Base-by-base conservation (phyloP, 2,113 vertebrate genomes). In the Ophiodon elongatus region DNA sequence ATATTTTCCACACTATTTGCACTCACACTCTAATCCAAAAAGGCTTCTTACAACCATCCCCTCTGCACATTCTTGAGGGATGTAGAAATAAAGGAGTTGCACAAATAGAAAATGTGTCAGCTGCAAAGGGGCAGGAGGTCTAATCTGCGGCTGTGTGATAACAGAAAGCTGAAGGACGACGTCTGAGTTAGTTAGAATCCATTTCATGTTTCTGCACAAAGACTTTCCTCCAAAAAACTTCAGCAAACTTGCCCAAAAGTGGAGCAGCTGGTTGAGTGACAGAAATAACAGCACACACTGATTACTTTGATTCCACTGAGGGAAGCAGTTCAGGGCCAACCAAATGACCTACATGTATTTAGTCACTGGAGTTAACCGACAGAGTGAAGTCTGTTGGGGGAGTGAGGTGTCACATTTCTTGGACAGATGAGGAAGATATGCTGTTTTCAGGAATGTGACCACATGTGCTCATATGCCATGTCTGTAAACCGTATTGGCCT, bases 61-160 rank as follows among this genome's bases (percentile, higher is more conserved):
- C 31, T 65, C 33, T 45, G 71, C 70, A 75, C 14, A 2, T 11
- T 54, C 57, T n/a, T 60, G 21, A 47, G 65, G 67, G 56, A 85
- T 76, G 71, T 59, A 50, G 54, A 47, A 81, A 73, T 15, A 23
- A 70, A 50, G 29, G 35, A 31, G 41, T 31, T 33, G 63, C 71
- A 66, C 57, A 47, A 79, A 71, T 29, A 59, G 73, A 75, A 73
- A 81, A 47, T 47, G 67, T 21, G 2, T 80, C 64, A 47, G 43
- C 65, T 82, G 31, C 54, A 64, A 68, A 57, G 60, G 52, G 72
- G 31, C 62, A 64, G 56, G 19, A 79, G 9, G 43, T 47, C 15
- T 27, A 57, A 52, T 80, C 50, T 74, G 82, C 15, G 14, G 29
- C 50, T 82, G 21, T 43, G 27, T 63, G 83, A 82, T 72, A 60